Base-by-base conservation (phyloP, 2,113 vertebrate species). In the Romanogobio albipinnatus region DNA sequence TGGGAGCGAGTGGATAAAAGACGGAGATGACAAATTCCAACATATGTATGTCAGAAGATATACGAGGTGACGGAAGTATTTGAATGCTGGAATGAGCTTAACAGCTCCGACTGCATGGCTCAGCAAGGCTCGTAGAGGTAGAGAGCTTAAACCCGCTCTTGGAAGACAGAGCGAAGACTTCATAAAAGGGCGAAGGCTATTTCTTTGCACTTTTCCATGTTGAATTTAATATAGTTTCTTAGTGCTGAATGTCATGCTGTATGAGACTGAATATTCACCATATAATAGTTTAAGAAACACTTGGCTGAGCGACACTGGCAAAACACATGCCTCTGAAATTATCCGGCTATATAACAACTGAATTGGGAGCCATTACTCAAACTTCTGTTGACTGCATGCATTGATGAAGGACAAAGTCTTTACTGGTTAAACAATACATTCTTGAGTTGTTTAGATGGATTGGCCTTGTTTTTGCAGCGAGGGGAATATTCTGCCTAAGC, bases 31-130 rank as follows among this genome's bases (percentile, higher is more conserved):
- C 82, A 61, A 85, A 88, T 82, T 84, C 78, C 81, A 84, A 82
- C 86, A 79, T 86, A 76, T 79, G 85, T 74, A 8, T 83, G 82
- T 86, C 85, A 87, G 43, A 51, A 85, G 89, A 91, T 87, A 86
- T 89, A 89, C 58, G 76, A 87, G 81, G 81, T 84, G 84, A 82
- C n/a, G 71, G 68, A 83, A 83, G 62, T 87, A 77, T 87, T 71
- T 80, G 87, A 77, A 83, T 82, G 84, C 64, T 80, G 43, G 64
- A 85, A 87, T 85, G 83, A 76, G 83, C 83, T 87, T 87, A 84
- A 59, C 64, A 51, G 66, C 66, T 85, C 66, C 43, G 29, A 76
- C 66, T 75, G 76, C 59, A 84, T 68, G 33, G 70, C 15, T 39
- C 71, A 77, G 78, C 81, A 83, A 56, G 71, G 68, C 53, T 53